These are phyloP conservation scores for Coelopa frigida DNA, from an alignment of 1,140 invertebrate genomes.

Conservation along the genomic window DNA sequence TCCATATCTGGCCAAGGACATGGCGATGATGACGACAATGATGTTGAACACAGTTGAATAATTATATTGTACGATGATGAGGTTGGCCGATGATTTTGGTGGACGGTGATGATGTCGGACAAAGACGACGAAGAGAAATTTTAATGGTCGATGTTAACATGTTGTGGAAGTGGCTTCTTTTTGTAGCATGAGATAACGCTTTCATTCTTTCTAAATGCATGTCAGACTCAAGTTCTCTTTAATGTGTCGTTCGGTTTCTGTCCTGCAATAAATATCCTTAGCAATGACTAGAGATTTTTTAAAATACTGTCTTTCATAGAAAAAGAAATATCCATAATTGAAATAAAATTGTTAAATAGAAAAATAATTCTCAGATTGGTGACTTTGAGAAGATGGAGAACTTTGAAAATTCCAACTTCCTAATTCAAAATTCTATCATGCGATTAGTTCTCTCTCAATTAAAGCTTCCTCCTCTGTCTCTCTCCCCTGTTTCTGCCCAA, in stretches of 20 bases:
- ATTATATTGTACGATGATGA: not conserved
- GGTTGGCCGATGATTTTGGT: too few species aligned
- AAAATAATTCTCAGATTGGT: too few species aligned
- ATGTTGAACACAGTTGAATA: not conserved
- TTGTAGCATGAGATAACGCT: too few species aligned
- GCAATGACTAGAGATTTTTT: not conserved
- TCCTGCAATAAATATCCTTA: not conserved
- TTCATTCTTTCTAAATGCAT: not conserved
- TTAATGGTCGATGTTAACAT: constrained; percentile 7
- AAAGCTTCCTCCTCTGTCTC: too few species aligned
- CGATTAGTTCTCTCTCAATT: too few species aligned
- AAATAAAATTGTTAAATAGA: too few species aligned
- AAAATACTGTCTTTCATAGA: too few species aligned
- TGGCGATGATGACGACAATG: constrained; percentile 1
- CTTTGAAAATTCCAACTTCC: too few species aligned
- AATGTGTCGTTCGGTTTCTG: not conserved
- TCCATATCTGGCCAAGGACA: not conserved
- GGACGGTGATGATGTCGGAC: constrained; percentile 1
- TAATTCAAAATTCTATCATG: too few species aligned
- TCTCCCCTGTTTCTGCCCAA: too few species aligned
- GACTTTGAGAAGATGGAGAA: too few species aligned
- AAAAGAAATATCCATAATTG: too few species aligned
- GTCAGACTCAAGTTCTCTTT: not conserved
- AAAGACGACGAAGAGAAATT: not conserved
- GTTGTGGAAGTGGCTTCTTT: not conserved